Percentiles rank a stretch among this genome's conserved stretches.
phyloP scores from a whole-genome alignment of 2,797 vertebrate genomes.

The Phrynocephalus guinanensis region DNA sequence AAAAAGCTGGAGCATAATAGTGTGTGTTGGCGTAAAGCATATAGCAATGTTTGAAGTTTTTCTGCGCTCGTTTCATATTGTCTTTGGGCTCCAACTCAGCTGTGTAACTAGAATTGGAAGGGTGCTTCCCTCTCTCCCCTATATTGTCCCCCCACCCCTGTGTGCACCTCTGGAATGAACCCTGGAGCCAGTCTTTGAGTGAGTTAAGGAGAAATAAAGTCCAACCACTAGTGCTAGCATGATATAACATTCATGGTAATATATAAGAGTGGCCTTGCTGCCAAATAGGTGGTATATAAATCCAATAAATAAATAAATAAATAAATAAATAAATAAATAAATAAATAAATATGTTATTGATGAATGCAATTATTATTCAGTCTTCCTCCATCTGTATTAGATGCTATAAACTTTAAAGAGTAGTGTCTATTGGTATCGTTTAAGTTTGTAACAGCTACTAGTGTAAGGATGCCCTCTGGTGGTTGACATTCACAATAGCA shows the following conservation, averaged over 20 bases:
- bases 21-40: background rate
- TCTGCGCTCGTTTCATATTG: background rate
- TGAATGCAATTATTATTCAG: background rate
- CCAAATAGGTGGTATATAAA: no score
- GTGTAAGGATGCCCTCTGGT: conserved; percentile 72
- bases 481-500: conserved; percentile 52
- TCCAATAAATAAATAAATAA: no score
- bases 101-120: no score
- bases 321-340: no score
- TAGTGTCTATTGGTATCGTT: background rate
- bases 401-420: background rate
- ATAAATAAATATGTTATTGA: no score
- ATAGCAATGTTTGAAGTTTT: background rate
- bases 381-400: background rate
- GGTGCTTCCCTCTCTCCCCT: no score
- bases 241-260: background rate
- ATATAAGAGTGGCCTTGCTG: no score
- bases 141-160: no score
- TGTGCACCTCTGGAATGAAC: no score
- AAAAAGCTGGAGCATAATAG: background rate
- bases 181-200: no score
- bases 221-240: no score
- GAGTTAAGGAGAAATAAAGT: no score
- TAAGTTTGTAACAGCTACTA: conserved; percentile 48
- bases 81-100: background rate